Evolutionary conservation across 2,113 vertebrate genomes (phyloP).

Genomic region (Rallus limicola): DNA sequence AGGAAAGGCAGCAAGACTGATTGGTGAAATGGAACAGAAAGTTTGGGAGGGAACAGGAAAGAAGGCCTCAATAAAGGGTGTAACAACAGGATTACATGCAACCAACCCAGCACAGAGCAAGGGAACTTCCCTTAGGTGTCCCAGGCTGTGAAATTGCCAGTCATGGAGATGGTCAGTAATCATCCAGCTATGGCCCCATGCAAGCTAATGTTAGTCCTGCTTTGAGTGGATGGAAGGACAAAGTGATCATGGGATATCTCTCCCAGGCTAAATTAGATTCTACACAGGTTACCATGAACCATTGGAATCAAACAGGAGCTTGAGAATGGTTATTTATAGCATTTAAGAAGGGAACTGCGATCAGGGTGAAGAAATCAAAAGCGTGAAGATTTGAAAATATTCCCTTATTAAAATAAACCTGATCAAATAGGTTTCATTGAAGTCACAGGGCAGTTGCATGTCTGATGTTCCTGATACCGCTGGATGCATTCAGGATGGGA

Average conservation of each 20-base stretch:
- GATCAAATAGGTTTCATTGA: no score
- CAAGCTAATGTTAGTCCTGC: neutral
- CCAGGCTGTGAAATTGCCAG: neutral
- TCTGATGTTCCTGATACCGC: no score
- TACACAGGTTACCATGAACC: no score
- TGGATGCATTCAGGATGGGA: no score
- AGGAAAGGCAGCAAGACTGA: neutral
- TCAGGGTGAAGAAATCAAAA: no score
- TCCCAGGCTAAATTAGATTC: no score
- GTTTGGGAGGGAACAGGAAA: accelerated
- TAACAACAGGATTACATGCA: neutral
- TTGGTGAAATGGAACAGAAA: neutral
- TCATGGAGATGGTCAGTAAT: neutral
- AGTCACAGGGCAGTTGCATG: no score
- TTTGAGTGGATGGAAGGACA: neutral
- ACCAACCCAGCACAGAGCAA: neutral
- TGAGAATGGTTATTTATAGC: no score
- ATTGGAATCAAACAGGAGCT: no score
- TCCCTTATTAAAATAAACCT: no score
- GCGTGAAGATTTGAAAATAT: no score
- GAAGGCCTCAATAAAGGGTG: neutral
- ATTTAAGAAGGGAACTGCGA: no score
- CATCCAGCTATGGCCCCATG: accelerated
- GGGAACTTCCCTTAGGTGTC: neutral
- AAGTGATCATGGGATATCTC: neutral